Evolutionary conservation across 64 coral and sea anemone species (phyloP).

Genomic region (Platygyra sinensis): DNA sequence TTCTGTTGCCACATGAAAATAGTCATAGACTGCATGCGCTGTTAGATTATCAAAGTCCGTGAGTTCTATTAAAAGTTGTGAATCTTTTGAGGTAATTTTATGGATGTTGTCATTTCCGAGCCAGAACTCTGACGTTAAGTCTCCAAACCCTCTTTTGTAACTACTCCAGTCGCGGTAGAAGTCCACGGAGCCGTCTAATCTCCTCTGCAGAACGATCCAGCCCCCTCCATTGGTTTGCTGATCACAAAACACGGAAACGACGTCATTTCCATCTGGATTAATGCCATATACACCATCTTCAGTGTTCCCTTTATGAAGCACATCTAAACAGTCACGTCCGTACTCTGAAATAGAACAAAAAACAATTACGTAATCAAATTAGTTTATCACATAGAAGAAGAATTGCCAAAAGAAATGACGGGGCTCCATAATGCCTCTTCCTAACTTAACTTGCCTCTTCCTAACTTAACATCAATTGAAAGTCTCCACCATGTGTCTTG

Average conservation of each 20-base stretch:
- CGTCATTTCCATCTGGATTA: conserved; percentile 13
- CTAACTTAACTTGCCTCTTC: too few species aligned
- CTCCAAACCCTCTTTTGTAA: conserved; percentile 58
- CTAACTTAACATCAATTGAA: too few species aligned
- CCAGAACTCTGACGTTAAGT: conserved; percentile 41
- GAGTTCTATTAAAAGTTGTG: conserved; percentile 35
- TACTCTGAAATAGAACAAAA: not conserved
- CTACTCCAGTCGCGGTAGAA: conserved; percentile 38
- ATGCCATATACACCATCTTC: conserved; percentile 48
- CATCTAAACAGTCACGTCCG: conserved; percentile 44
- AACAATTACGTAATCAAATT: too few species aligned
- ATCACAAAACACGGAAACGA: conserved; percentile 45
- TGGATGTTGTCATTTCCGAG: conserved; percentile 65
- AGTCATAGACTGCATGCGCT: conserved; percentile 17
- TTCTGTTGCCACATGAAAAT: conserved; percentile 13
- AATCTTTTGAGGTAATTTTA: not conserved
- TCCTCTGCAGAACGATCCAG: conserved; percentile 27
- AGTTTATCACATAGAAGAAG: too few species aligned
- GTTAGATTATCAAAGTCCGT: conserved; percentile 31
- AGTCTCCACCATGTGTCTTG: too few species aligned
- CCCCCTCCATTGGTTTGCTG: conserved; percentile 46
- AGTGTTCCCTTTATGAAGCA: conserved; percentile 37
- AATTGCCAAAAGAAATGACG: too few species aligned
- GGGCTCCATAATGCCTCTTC: too few species aligned
- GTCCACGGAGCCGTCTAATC: conserved; percentile 37